Base-by-base conservation (phyloP, 2,113 vertebrate genomes). In the Bos indicus region DNA sequence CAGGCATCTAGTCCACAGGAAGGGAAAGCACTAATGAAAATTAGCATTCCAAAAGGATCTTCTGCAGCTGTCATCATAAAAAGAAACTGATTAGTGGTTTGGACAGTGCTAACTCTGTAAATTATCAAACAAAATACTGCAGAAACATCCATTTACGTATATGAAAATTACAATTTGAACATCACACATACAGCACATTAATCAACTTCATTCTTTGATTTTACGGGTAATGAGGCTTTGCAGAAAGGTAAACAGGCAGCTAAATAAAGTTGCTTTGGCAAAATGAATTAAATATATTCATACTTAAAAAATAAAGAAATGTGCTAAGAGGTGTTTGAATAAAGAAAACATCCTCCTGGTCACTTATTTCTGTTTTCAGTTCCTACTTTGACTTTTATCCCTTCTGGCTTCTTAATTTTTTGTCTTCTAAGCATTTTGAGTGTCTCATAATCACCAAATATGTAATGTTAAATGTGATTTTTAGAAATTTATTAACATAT, bases 181-280 rank as follows among this genome's bases (percentile, higher is more conserved):
- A 99, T 99, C 98, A 98, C 98, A 99, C 98, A 99, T 98, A 98
- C 97, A 98, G 98, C 98, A 98, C 99, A 99, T 99, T 99, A 99
- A 99, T 99, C 99, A 99, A 98, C 98, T 98, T 99, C 99, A 98
- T 99, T 99, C 98, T 99, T 99, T 99, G 98, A 99, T 99, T 99
- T 99, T 99, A 98, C 80, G 98, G 98, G 92, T 99, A 99, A 99
- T 99, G 99, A 99, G 98, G 97, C 98, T 99, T 99, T 98, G 94
- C 98, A 97, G 96, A 98, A 99, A 99, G 99, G 99, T 99, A 99
- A 99, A 99, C 98, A 99, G 96, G 98, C 97, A 98, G 98, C 99
- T 99, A 99, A 99, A 99, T 99, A 98, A 99, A 99, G 98, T 99
- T 99, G 97, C 98, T 94, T 98, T 97, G 92, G 96, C 80, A 98